These are phyloP conservation scores for Elegia similella DNA, from an alignment of 2,888 invertebrate genomes.

Conservation along the genomic window DNA sequence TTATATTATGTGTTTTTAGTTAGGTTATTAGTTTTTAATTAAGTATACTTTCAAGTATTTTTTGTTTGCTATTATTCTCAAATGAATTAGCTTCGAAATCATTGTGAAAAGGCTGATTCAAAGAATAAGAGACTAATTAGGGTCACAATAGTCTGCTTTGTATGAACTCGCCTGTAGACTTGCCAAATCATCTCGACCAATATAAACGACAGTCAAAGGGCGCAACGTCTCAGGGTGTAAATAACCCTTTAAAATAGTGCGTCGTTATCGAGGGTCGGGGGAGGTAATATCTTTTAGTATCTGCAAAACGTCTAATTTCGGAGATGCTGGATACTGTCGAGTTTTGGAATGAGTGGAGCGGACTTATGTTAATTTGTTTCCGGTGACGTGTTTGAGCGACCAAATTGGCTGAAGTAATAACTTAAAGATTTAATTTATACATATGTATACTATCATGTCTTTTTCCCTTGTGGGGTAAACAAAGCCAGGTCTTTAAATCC, in stretches of 20 bases:
- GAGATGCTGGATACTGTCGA: conserved; percentile 64
- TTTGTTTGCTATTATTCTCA: too few species aligned
- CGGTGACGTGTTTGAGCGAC: neutral
- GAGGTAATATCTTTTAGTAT: conserved; percentile 73
- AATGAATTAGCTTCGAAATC: too few species aligned
- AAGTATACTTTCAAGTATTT: too few species aligned
- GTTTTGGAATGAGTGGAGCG: conserved; percentile 34
- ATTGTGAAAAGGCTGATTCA: too few species aligned
- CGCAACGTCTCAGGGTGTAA: conserved; percentile 52
- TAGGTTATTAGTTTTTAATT: too few species aligned
- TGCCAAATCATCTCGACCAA: neutral
- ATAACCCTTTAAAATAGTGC: conserved; percentile 75
- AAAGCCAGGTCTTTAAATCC: too few species aligned
- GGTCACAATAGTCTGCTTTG: neutral
- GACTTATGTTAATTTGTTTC: conserved; percentile 3
- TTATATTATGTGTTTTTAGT: too few species aligned
- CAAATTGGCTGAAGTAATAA: neutral
- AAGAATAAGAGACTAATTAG: neutral
- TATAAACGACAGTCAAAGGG: neutral
- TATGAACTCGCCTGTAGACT: conserved; percentile 22
- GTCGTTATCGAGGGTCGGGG: conserved; percentile 40
- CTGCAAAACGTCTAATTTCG: conserved; percentile 75
- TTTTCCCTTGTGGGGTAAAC: too few species aligned
- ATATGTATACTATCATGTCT: too few species aligned
- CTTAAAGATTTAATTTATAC: too few species aligned